Conservation (phyloP, 2,888 invertebrate genomes). For the Nemoura dubitans region DNA sequence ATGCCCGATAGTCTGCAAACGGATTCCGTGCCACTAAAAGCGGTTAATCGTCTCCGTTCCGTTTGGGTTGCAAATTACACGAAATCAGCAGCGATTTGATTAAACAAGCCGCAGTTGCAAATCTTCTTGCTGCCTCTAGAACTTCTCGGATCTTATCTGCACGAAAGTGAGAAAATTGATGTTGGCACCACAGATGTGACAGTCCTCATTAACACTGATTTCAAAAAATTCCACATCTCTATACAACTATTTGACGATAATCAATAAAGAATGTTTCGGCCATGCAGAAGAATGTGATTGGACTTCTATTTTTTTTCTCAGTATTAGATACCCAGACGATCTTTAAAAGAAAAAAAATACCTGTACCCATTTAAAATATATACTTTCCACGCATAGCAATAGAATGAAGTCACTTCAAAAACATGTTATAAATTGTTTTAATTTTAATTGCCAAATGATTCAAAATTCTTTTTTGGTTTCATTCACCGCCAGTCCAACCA, state of each 20-base stretch:
- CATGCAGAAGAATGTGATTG: no score
- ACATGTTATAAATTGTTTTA: not conserved
- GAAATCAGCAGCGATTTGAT: not conserved
- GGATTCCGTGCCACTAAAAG: not conserved
- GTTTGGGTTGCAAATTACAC: not conserved
- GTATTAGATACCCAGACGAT: no score
- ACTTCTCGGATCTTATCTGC: no score
- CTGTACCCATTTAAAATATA: no score
- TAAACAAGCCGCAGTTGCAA: not conserved
- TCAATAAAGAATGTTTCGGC: not conserved
- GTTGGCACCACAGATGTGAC: not conserved
- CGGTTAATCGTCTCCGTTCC: not conserved
- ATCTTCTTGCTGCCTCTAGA: no score
- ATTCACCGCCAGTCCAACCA: not conserved
- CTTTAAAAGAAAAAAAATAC: no score
- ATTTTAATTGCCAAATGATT: not conserved
- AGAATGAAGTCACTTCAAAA: no score
- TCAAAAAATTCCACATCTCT: not conserved
- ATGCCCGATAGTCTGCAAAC: not conserved
- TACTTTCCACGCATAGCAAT: no score
- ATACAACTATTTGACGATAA: not conserved
- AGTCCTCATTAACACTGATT: not conserved
- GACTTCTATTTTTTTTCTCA: no score
- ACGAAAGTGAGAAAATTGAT: not conserved
- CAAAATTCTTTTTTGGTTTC: not conserved